Base-by-base conservation (phyloP, 1,140 invertebrate genomes). In the Propsilocerus akamusi region DNA sequence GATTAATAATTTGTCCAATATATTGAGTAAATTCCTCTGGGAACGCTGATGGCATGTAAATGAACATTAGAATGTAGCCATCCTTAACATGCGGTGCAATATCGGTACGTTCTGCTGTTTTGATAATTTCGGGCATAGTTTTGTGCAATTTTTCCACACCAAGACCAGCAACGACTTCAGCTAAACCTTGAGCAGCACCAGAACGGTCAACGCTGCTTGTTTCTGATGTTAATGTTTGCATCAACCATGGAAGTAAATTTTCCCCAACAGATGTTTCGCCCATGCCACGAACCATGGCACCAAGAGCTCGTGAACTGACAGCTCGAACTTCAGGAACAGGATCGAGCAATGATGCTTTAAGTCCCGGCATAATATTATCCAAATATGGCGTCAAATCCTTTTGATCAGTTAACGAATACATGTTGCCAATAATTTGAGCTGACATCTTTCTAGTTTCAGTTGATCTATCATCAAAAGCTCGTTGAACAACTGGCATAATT, bases 41-140 rank as follows among this genome's bases (percentile, higher is more conserved):
- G 68, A 99, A 98, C 1, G 94, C 92, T 52, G 84, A 82, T 1
- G 97, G 97, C 80, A 99, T 87, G 66, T 98, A 99, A 62, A 99
- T 99, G 65, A 97, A 99, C 87, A 99, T 93, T 90, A 99, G 97
- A 46, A 99, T 97, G 68, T 99, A 99, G 24, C 97, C 97, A 71
- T 99, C 97, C 58, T 97, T 91, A 0, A 99, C 94, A 66, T 97
- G 91, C 2, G 96, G 89, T 11, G 92, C 89, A 55, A 98, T 92
- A 65, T 98, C 94, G 1, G 81, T 80, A 51, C 88, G 72, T 67
- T 97, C 91, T 0, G 95, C 92, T 0, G 94, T 97, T 25, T 81
- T 75, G 54, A 99, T 97, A 53, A 99, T 97, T 64, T 97, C 93
- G 1, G 93, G 94, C 94, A 99, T 98, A 14, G 98, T 75, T 63